A percentile compares a stretch with the other conserved stretches of the same genome.
Evolutionary conservation across 1,140 invertebrate species (phyloP).

Genomic region (Lepidurus apus): DNA sequence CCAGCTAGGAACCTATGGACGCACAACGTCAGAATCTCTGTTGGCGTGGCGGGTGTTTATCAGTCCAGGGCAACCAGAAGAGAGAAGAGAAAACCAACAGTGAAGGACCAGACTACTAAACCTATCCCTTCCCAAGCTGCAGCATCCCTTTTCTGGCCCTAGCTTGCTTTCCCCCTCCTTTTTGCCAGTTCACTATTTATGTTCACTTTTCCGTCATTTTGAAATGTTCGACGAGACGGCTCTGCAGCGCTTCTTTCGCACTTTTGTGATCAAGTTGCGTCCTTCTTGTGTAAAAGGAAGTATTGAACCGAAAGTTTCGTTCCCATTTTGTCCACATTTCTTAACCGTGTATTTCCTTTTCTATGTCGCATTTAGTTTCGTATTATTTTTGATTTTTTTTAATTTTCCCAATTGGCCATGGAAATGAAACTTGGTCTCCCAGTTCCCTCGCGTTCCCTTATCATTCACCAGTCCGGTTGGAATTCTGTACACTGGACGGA

Average conservation of each 20-base stretch:
- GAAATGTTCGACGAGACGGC: background rate
- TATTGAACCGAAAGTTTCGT: background rate
- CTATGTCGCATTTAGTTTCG: background rate
- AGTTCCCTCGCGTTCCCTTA: slow-evolving; percentile 11
- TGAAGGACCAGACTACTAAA: slow-evolving; percentile 34
- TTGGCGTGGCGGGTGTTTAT: slow-evolving; percentile 36
- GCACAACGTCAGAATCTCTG: slow-evolving; percentile 37
- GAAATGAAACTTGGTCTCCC: background rate
- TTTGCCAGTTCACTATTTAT: slow-evolving; percentile 25
- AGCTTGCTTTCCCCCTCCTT: background rate
- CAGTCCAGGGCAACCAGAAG: slow-evolving; percentile 37
- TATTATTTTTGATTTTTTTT: background rate
- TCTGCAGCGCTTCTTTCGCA: background rate
- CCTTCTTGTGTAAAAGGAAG: background rate
- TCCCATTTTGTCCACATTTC: too few relatives aligned
- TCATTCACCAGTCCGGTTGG: slow-evolving; percentile 20
- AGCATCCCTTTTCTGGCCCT: background rate
- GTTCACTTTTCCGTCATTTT: slow-evolving; percentile 10
- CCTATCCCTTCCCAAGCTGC: slow-evolving; percentile 33
- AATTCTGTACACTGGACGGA: slow-evolving; percentile 18
- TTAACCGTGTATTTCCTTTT: background rate
- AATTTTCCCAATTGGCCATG: background rate
- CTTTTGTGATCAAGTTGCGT: background rate
- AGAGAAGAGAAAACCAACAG: slow-evolving; percentile 38
- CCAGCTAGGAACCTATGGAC: slow-evolving; percentile 36